phyloP scores from a whole-genome alignment of 2,888 invertebrate genomes.

The Stenodema calcarata region DNA sequence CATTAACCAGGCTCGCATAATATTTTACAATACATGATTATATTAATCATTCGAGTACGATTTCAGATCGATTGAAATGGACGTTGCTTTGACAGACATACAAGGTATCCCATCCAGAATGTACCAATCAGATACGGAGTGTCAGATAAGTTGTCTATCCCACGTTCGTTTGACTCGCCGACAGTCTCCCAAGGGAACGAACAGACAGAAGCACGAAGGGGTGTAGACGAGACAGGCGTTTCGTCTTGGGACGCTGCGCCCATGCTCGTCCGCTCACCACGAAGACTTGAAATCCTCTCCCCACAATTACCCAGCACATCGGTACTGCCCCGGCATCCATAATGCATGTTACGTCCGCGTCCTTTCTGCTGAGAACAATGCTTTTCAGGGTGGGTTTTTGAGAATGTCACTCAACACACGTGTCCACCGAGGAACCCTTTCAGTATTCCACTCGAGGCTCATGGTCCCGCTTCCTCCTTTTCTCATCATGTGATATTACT shows the following conservation, averaged over 20 bases:
- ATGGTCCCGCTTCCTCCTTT: neutral
- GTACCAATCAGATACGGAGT: neutral
- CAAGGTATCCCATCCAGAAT: neutral
- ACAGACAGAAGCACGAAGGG: neutral
- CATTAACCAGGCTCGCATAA: too few species aligned
- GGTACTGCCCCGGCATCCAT: constrained; percentile 3
- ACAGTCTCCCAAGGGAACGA: neutral
- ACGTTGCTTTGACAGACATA: too few species aligned
- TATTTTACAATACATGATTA: too few species aligned
- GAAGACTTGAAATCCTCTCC: neutral
- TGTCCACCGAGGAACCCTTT: constrained; percentile 8
- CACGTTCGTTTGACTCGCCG: neutral
- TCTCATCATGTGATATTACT: neutral
- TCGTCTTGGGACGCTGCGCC: neutral
- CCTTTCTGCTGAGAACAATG: constrained; percentile 15
- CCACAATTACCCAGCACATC: constrained; percentile 9
- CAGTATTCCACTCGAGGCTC: neutral
- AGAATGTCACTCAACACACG: constrained; percentile 21
- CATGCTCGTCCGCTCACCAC: neutral
- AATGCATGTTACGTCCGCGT: constrained; percentile 4
- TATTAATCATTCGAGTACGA: too few species aligned
- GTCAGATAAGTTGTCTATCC: neutral
- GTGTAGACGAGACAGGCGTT: neutral
- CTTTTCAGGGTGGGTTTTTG: neutral
- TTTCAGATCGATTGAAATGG: too few species aligned